Evolutionary conservation across 2,888 invertebrate species (phyloP), one percentile per base, ranked within the genome.

Genomic region (Drosophila subquinaria): DNA sequence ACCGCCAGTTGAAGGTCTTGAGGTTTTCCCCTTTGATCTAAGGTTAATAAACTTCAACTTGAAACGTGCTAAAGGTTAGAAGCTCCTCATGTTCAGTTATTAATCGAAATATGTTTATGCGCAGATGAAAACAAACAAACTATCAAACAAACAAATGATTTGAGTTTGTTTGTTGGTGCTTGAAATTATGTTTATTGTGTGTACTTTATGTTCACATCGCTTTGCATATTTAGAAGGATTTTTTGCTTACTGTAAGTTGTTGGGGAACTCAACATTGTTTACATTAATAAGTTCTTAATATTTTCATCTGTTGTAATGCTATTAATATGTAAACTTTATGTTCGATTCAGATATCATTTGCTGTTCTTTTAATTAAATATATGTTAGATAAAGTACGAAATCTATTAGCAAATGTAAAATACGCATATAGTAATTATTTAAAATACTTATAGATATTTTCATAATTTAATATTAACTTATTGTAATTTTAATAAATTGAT

Each of bases 41-140:
- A 76, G 89, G 89, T 86, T 72, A 87, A 82, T 76, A 80, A 89
- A 89, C 89, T 84, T 87, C 73, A 88, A 84, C 89, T 87, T 84
- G 76, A 81, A 74, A 55, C 20, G 47, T 50, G 66, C 56, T 47
- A 80, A 74, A 81, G 80, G 77, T 72, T 81, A 74, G 52, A 20
- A 57, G 45, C 69, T 62, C 35, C 36, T 67, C 52, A 64, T 66
- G 70, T 69, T 82, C 51, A 71, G 57, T 69, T 69, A 76, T 70
- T 84, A 83, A 84, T 84, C 79, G 61, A 76, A 81, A 69, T 5
- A 30, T 74, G 63, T 82, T 56, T 51, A 38, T 57, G 17, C 33
- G 40, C 50, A 69, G 67, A 62, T 56, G 43, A 50, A 48, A 30
- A 50, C 48, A 63, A 73, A 64, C 64, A 51, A 57, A 45, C 30